A percentile compares a stretch with the other conserved stretches of the same genome.
Conservation (phyloP, 2,797 vertebrate genomes). For the Acanthopagrus latus region DNA sequence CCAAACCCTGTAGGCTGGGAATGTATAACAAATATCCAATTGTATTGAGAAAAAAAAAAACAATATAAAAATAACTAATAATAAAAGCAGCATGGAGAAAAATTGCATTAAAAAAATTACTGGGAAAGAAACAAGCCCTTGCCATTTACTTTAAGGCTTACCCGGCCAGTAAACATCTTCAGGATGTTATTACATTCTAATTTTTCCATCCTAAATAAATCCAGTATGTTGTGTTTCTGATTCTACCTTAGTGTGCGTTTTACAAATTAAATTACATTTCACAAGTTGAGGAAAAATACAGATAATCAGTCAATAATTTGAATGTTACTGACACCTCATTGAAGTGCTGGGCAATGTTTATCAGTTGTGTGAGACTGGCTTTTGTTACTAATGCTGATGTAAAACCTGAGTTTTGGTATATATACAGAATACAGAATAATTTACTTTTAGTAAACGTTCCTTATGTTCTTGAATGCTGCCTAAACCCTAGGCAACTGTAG, state of each 20-base stretch:
- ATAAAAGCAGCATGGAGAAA: background rate
- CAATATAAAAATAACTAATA: background rate
- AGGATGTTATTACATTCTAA: background rate
- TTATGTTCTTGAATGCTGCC: background rate
- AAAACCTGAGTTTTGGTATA: background rate
- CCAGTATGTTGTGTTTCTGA: background rate
- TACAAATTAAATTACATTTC: background rate
- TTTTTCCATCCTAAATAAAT: background rate
- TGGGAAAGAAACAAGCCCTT: background rate
- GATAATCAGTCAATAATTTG: background rate
- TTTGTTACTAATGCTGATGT: background rate
- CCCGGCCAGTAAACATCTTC: background rate
- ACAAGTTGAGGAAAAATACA: background rate
- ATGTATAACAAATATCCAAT: conserved; percentile 22
- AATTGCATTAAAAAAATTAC: background rate
- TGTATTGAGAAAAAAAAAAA: background rate
- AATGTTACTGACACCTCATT: background rate
- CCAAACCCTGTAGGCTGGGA: conserved; percentile 5
- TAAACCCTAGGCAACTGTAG: background rate
- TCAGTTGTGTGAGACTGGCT: background rate
- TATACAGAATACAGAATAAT: background rate
- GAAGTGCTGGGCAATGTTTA: background rate
- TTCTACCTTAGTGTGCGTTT: background rate
- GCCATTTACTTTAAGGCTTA: background rate
- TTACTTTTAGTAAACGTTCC: background rate